These are phyloP conservation scores for Ctenomys sociabilis DNA, from an alignment of 2,113 vertebrate species.

Conservation along the genomic window DNA sequence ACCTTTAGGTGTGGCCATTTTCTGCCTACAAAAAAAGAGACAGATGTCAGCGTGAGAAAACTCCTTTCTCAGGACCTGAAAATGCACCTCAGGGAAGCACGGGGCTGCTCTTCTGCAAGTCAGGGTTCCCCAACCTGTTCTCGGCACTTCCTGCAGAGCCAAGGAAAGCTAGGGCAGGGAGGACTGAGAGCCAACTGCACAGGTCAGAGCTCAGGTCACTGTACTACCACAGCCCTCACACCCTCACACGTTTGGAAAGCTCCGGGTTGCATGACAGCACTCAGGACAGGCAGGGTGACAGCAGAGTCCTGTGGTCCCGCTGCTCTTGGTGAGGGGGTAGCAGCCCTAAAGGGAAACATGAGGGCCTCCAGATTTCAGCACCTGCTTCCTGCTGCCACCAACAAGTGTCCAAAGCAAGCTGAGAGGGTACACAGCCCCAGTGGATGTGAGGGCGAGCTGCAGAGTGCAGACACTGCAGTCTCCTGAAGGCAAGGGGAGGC, in stretches of 20 bases:
- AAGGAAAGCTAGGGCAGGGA: not conserved
- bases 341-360: not conserved
- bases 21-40: conserved; percentile 60
- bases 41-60: not conserved
- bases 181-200: not conserved
- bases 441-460: no score
- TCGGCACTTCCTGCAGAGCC: not conserved
- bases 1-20: conserved; percentile 29
- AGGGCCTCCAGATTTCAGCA: not conserved
- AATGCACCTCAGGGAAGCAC: not conserved
- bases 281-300: not conserved
- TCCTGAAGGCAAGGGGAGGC: not conserved
- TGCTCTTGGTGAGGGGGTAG: not conserved
- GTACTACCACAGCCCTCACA: not conserved
- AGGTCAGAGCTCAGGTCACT: not conserved
- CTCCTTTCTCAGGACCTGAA: not conserved
- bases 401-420: not conserved
- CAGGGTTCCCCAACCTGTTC: not conserved
- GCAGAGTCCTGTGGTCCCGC: not conserved
- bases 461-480: not conserved
- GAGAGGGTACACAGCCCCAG: not conserved
- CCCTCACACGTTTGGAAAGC: not conserved
- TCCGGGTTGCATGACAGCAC: no score
- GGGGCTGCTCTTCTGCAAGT: not conserved
- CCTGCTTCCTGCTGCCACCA: not conserved